Percentiles rank a stretch among this genome's conserved stretches.
Conservation (phyloP, 1,140 invertebrate species). For the Idris sp. region DNA sequence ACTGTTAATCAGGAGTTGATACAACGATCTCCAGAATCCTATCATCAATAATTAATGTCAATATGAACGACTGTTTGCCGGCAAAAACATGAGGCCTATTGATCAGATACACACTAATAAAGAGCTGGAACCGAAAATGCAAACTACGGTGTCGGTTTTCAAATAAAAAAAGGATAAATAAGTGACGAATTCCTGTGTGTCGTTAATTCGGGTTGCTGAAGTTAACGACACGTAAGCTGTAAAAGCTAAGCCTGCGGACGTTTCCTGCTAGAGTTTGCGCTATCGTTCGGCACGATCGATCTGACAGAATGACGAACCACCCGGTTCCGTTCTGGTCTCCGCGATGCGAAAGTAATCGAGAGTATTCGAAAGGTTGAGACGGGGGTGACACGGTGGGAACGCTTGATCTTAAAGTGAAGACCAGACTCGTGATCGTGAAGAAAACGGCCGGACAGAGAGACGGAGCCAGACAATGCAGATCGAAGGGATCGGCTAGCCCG, state of each 20-base stretch:
- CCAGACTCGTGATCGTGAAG: slow-evolving; percentile 54
- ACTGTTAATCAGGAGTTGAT: slow-evolving; percentile 19
- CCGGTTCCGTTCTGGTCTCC: slow-evolving; percentile 62
- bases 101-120: slow-evolving; percentile 41
- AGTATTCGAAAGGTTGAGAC: slow-evolving; percentile 52
- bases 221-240: slow-evolving; percentile 61
- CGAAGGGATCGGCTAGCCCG: slow-evolving; percentile 60
- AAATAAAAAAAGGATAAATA: slow-evolving; percentile 31
- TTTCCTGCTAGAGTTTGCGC: slow-evolving; percentile 59
- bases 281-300: slow-evolving; percentile 60
- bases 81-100: slow-evolving; percentile 12
- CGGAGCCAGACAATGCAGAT: slow-evolving; percentile 43
- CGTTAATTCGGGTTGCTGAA: slow-evolving; percentile 61
- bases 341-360: slow-evolving; percentile 63
- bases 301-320: slow-evolving; percentile 68
- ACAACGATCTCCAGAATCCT: slow-evolving; percentile 11
- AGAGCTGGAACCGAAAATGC: slow-evolving; percentile 21
- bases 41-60: slow-evolving; percentile 56
- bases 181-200: slow-evolving; percentile 52
- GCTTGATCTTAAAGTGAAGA: slow-evolving; percentile 27
- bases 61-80: slow-evolving; percentile 19
- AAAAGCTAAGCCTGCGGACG: slow-evolving; percentile 59
- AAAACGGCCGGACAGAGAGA: slow-evolving; percentile 43
- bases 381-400: slow-evolving; percentile 67
- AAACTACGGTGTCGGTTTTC: slow-evolving; percentile 46